phyloP scores from a whole-genome alignment of 2,113 vertebrate genomes.

The Atractosteus spatula region DNA sequence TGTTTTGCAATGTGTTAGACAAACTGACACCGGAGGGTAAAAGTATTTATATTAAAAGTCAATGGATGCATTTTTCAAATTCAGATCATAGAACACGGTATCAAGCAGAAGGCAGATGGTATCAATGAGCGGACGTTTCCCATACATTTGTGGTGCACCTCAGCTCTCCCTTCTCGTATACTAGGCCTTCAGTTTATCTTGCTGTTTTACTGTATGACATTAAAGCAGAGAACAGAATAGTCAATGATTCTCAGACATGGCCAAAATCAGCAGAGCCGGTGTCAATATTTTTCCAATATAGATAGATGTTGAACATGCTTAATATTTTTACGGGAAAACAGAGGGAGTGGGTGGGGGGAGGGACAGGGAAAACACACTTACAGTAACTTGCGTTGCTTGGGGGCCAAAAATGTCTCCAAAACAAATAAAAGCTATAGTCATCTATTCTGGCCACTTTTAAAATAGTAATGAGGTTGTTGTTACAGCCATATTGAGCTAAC shows the following conservation, averaged over 20 bases:
- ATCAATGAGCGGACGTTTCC: too few relatives aligned
- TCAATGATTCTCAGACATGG: too few relatives aligned
- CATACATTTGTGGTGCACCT: too few relatives aligned
- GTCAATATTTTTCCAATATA: background rate
- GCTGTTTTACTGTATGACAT: background rate
- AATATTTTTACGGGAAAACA: constrained; percentile 8
- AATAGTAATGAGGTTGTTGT: constrained; percentile 60
- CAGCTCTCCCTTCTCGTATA: too few relatives aligned
- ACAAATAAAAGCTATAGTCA: constrained; percentile 2
- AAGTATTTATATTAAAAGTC: too few relatives aligned
- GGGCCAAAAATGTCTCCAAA: constrained; percentile 12
- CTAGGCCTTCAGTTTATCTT: too few relatives aligned
- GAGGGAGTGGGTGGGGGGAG: background rate
- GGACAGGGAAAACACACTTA: constrained; percentile 20
- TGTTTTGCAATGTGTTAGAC: too few relatives aligned
- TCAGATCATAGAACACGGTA: too few relatives aligned
- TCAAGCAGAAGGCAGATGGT: too few relatives aligned
- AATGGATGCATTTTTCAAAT: too few relatives aligned
- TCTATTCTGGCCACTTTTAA: constrained; percentile 36
- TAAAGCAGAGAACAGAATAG: background rate
- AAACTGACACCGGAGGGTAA: too few relatives aligned
- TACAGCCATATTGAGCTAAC: constrained; percentile 70
- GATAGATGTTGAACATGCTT: background rate
- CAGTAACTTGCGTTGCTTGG: constrained; percentile 18
- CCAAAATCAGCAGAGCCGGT: background rate